phyloP scores from a whole-genome alignment of 37 sponge, comb jelly and placozoan genomes.

The Spongia lamella region DNA sequence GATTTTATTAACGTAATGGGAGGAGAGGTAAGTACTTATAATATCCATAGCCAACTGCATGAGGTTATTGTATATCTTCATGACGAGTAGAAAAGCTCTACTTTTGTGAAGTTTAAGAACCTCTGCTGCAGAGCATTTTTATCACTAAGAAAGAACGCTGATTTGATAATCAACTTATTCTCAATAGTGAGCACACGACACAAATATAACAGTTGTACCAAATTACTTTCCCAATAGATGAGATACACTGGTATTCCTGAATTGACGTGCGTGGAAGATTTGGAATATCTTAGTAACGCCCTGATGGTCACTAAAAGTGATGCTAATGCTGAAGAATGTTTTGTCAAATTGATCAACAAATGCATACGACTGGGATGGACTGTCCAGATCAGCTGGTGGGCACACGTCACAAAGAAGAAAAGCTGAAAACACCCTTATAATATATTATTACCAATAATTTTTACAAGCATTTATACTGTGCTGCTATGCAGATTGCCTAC shows the following conservation, averaged over 20 bases:
- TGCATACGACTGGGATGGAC: slow-evolving; percentile 71
- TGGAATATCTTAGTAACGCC: slow-evolving; percentile 44
- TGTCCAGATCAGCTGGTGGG: slow-evolving; percentile 65
- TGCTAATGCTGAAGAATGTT: slow-evolving; percentile 54
- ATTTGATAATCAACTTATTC: slow-evolving; percentile 76
- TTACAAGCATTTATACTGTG: no score
- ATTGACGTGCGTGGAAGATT: slow-evolving; percentile 70
- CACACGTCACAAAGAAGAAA: slow-evolving; percentile 29
- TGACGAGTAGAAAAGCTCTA: slow-evolving; percentile 37
- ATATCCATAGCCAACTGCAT: neutral
- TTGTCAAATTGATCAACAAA: slow-evolving; percentile 50
- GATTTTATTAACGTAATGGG: slow-evolving; percentile 88
- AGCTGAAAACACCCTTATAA: neutral
- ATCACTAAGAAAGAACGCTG: slow-evolving; percentile 49
- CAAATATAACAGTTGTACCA: no score
- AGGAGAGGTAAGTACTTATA: slow-evolving; percentile 49
- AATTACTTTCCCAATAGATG: slow-evolving; percentile 55
- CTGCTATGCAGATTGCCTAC: no score
- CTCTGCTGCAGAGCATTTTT: slow-evolving; percentile 62
- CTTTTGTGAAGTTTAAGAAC: slow-evolving; percentile 40
- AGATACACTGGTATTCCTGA: slow-evolving; percentile 80
- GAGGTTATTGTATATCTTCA: neutral
- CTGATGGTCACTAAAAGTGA: slow-evolving; percentile 38
- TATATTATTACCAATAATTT: no score
- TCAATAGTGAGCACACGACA: slow-evolving; percentile 47